phyloP scores from a whole-genome alignment of 2,797 vertebrate species.

The Pteropus rufus region DNA sequence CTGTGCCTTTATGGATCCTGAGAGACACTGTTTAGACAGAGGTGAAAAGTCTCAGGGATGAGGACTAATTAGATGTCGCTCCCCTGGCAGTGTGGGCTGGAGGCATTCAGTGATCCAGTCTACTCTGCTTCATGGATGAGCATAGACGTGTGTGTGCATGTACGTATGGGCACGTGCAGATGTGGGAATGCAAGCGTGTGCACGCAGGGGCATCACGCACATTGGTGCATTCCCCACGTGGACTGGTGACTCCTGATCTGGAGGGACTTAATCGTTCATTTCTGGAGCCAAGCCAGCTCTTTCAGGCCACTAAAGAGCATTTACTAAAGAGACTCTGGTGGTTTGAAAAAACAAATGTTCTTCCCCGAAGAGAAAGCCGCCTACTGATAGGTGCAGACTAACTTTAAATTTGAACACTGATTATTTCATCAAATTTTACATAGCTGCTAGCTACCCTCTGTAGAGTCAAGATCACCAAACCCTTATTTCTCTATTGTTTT shows the following conservation, averaged over 20 bases:
- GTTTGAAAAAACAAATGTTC: constrained; percentile 13
- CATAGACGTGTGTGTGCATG: background rate
- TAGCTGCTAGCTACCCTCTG: background rate
- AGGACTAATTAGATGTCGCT: background rate
- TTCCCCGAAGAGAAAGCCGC: background rate
- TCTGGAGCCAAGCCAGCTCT: constrained; percentile 7
- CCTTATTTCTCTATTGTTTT: background rate
- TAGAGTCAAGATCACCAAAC: background rate
- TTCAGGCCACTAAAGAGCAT: background rate
- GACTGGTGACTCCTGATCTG: background rate
- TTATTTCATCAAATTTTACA: background rate
- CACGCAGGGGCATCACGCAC: rapidly evolving
- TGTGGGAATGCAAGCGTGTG: rapidly evolving
- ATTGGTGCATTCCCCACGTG: rapidly evolving
- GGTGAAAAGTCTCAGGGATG: background rate
- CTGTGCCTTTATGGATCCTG: background rate
- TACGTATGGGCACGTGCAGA: rapidly evolving
- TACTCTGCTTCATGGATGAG: background rate
- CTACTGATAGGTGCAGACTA: background rate
- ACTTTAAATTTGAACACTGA: background rate
- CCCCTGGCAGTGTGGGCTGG: background rate
- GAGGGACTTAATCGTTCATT: background rate
- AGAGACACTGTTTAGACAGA: background rate
- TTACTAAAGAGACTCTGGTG: constrained; percentile 18
- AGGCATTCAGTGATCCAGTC: background rate